Evolutionary conservation across 2,113 vertebrate species (phyloP).

Genomic region (Chinchilla lanigera): DNA sequence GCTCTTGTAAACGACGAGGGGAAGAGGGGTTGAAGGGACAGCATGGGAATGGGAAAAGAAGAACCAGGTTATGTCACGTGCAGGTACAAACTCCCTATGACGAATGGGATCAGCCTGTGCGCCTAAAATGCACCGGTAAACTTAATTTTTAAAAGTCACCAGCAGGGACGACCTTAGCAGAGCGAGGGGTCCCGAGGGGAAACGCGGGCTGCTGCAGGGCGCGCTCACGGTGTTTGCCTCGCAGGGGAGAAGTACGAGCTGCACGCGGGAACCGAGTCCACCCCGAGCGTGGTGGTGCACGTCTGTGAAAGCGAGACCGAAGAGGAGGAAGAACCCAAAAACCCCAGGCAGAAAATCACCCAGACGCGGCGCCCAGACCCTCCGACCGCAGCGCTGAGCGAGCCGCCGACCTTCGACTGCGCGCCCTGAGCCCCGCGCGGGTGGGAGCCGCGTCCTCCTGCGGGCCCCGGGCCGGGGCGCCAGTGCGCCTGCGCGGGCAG

Average conservation of each 20-base stretch:
- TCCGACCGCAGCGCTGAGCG: constrained; percentile 87
- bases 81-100: no score
- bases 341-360: constrained; percentile 94
- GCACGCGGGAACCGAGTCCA: constrained; percentile 97
- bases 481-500: rapidly evolving
- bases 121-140: no score
- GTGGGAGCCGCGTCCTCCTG: not conserved
- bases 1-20: no score
- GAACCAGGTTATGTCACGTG: no score
- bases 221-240: not conserved
- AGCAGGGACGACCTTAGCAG: not conserved
- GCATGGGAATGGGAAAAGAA: no score
- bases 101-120: no score
- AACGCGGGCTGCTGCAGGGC: no score
- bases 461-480: not conserved
- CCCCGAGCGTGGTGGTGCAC: constrained; percentile 97
- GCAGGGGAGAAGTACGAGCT: constrained; percentile 98
- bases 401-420: constrained; percentile 82
- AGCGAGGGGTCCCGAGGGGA: not conserved
- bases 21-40: no score
- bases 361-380: constrained; percentile 95
- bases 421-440: constrained; percentile 65
- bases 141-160: not conserved
- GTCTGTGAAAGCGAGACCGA: constrained; percentile 98
- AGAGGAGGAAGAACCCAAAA: constrained; percentile 89